Evolutionary conservation across 2,888 invertebrate genomes (phyloP).

Genomic region (Gibbula magus): DNA sequence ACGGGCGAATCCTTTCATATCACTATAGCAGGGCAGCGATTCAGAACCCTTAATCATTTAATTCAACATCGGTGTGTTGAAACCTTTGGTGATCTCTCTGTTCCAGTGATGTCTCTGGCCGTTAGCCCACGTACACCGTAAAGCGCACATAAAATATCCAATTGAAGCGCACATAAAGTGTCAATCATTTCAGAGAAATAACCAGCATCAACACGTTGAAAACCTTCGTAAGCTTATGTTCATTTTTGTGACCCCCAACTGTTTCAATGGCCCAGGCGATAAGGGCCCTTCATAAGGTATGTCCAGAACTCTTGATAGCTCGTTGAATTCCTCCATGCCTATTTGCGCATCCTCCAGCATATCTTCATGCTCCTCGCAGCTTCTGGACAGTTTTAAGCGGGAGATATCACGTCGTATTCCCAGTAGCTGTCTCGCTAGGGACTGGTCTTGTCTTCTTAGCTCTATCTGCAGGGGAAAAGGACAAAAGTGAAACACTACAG

Average conservation of each 20-base stretch:
- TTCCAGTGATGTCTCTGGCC: too few species aligned
- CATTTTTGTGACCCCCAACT: constrained; percentile 67
- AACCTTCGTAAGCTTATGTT: constrained; percentile 65
- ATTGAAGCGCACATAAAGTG: too few species aligned
- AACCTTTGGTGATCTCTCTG: too few species aligned
- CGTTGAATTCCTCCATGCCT: constrained; percentile 60
- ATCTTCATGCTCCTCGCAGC: constrained; percentile 63
- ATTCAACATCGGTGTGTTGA: too few species aligned
- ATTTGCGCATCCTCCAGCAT: constrained; percentile 66
- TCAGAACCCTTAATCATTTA: too few species aligned
- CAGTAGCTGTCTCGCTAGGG: constrained; percentile 62
- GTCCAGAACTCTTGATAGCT: constrained; percentile 60
- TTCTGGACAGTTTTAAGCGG: constrained; percentile 60
- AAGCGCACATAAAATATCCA: too few species aligned
- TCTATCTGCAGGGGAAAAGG: constrained; percentile 50
- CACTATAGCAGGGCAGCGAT: too few species aligned
- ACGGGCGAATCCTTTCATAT: too few species aligned
- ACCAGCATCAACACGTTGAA: constrained; percentile 53
- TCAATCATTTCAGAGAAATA: too few species aligned
- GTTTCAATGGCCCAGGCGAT: constrained; percentile 54
- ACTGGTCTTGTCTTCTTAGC: constrained; percentile 65
- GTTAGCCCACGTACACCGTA: too few species aligned
- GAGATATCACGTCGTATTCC: constrained; percentile 65
- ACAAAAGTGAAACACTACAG: background rate
- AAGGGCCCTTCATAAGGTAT: constrained; percentile 49